Conservation (phyloP, 2,113 vertebrate genomes). For the Engystomops pustulosus region DNA sequence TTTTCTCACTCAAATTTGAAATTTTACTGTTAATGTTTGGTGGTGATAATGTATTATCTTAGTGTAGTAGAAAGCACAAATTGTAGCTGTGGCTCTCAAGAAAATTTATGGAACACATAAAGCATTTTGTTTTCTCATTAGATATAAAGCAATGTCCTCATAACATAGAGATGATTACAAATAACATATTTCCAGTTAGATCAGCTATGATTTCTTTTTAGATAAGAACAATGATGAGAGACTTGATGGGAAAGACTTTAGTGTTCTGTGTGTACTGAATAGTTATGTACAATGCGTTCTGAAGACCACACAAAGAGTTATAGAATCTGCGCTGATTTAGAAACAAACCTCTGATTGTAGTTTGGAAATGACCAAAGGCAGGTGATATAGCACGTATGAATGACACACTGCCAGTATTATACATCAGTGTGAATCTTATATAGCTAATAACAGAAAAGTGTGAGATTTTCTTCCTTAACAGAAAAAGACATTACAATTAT, state of each 20-base stretch:
- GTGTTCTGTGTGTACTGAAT: neutral
- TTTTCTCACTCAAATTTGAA: too few species aligned
- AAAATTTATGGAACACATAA: neutral
- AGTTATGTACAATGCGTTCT: neutral
- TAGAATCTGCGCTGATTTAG: neutral
- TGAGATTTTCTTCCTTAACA: neutral
- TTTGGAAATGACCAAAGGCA: neutral
- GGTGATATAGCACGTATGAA: neutral
- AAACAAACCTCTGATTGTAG: neutral
- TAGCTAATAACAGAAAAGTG: neutral
- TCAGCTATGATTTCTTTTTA: neutral
- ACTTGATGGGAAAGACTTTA: neutral
- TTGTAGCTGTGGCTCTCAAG: neutral
- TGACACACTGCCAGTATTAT: neutral
- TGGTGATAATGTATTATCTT: too few species aligned
- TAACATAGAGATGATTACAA: neutral
- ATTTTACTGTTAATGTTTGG: too few species aligned
- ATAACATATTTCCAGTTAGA: neutral
- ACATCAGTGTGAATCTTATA: neutral
- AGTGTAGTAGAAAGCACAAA: neutral
- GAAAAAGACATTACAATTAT: neutral
- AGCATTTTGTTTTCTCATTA: neutral
- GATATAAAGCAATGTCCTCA: neutral
- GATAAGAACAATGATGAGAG: neutral
- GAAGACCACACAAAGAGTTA: neutral